Base-by-base conservation (phyloP, 2,797 vertebrate species). In the Xerus rutilus region DNA sequence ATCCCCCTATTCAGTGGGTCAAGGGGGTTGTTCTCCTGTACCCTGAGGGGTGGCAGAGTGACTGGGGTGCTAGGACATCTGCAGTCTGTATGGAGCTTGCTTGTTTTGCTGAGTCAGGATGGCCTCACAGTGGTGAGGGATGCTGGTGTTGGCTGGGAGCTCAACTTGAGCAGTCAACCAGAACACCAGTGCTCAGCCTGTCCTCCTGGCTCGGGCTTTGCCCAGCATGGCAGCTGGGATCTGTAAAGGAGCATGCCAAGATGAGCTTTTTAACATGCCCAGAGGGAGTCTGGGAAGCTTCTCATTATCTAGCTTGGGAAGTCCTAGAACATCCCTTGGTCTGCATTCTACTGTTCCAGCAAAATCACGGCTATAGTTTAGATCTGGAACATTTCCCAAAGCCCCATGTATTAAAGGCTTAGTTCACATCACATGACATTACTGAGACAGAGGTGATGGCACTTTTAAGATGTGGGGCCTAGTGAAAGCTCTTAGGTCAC, bases 161-260 rank as follows among this genome's bases (percentile, higher is more conserved):
- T 74, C 21, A 43, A 79, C 76, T 43, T 62, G 84, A 45, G 73
- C 54, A 73, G 69, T 72, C 57, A 83, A 11, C 7, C 49, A 49
- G 57, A 47, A 15, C 5, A 7, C 3, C 23, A 78, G 6, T 0
- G 3, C 4, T 0, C 54, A 57, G 30, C 52, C 49, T 83, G 12
- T 64, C 62, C 28, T 0, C 12, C 39, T 8, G 32, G 10, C 25
- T 13, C 74, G 43, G n/a, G 59, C 32, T 86, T 92, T 72, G 39
- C 57, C 77, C 20, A 67, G 64, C 15, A 23, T 13, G 45, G 30
- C 17, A 57, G 57, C 49, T 82, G 47, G 14, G 23, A 59, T 76
- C 45, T 65, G 12, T 39, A 64, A 83, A 43, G 23, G 21, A 73
- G 12, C 32, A 74, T 43, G 13, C n/a, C 18, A 87, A 39, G 49